These are phyloP conservation scores for Thunnus albacares DNA, from an alignment of 2,797 vertebrate species.

Conservation along the genomic window DNA sequence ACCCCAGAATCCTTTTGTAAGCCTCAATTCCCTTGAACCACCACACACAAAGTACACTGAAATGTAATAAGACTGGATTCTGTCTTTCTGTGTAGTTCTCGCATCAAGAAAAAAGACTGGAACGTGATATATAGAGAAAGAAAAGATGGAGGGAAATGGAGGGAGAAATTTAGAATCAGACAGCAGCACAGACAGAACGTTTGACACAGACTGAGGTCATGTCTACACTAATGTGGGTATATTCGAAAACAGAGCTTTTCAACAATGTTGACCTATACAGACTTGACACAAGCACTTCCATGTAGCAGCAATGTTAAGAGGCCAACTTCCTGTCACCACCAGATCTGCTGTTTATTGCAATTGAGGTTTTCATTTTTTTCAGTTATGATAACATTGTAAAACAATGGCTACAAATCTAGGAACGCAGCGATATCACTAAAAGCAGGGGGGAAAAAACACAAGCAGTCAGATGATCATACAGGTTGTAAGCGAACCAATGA, in stretches of 20 bases:
- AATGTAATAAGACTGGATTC: constrained; percentile 12
- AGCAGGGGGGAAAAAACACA: no score
- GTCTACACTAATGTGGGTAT: no score
- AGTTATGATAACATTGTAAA: no score
- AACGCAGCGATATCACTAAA: no score
- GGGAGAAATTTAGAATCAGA: neutral
- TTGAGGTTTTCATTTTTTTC: no score
- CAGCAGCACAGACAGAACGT: neutral
- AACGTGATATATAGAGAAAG: neutral
- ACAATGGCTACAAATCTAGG: no score
- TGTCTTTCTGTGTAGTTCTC: constrained; percentile 2
- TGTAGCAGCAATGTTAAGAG: neutral
- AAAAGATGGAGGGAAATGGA: neutral
- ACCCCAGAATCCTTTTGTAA: neutral
- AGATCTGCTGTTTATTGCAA: no score
- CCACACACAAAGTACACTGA: neutral
- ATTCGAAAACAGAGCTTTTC: neutral
- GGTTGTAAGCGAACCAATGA: no score
- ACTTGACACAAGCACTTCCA: neutral
- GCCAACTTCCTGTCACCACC: neutral
- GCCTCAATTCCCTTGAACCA: constrained; percentile 3
- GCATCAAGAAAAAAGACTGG: constrained; percentile 3
- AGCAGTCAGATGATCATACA: no score
- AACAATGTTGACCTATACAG: neutral
- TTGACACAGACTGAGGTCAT: neutral